These are phyloP conservation scores for Dicaeum eximium DNA, from an alignment of 2,113 vertebrate species.

Conservation along the genomic window DNA sequence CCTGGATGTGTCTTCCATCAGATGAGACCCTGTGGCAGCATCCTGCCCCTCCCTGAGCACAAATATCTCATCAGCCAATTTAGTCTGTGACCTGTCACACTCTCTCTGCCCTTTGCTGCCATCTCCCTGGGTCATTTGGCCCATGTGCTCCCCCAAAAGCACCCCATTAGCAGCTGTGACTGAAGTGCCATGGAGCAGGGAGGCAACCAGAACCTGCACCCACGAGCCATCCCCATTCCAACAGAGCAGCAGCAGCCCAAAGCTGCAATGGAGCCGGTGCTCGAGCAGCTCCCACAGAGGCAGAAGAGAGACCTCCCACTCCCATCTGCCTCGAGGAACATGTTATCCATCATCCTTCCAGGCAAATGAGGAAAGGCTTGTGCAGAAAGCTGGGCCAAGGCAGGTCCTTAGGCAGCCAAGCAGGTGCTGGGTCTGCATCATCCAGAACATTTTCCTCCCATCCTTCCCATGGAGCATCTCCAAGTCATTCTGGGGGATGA, in stretches of 20 bases:
- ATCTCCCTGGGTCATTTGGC: background rate
- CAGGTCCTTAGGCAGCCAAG: background rate
- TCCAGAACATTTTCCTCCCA: background rate
- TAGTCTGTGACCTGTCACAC: fast-evolving
- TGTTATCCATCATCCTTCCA: background rate
- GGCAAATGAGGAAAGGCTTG: background rate
- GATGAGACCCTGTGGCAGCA: background rate
- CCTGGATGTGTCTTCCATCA: background rate
- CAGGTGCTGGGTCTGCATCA: background rate
- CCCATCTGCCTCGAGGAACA: background rate
- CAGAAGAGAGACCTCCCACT: background rate
- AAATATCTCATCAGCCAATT: background rate
- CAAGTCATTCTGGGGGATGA: background rate
- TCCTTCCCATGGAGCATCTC: background rate
- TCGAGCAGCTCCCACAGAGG: background rate
- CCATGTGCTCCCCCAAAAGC: fast-evolving
- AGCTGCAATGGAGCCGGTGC: background rate
- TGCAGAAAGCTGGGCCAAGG: background rate
- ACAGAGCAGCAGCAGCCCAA: background rate
- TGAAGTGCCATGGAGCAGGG: background rate
- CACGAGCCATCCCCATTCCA: background rate
- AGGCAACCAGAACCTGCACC: background rate
- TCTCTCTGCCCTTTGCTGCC: background rate
- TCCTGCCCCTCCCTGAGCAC: background rate
- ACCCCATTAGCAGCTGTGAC: background rate